Percentiles rank a stretch among this genome's conserved stretches.
Conservation (phyloP, 2,113 vertebrate species). For the human (Homo sapiens) region GRCh38 chr2:150021501-150022000, state of each 20-base stretch:
- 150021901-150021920: not conserved
- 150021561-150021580: not conserved
- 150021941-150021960: constrained; percentile 40
- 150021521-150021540: not conserved
- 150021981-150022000: constrained; percentile 23
- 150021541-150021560: not conserved
- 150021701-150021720: not conserved
- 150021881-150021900: not conserved
- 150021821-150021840: not conserved
- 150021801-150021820: not conserved
- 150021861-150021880: not conserved
- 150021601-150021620: not conserved
- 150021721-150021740: not conserved
- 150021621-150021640: not conserved
- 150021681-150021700: not conserved
- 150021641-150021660: not conserved
- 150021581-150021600: not conserved
- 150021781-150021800: not conserved
- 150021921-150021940: constrained; percentile 1
- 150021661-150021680: not conserved
- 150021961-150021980: not conserved
- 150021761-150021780: not conserved
- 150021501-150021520: not conserved
- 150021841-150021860: constrained; percentile 4
- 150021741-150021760: not conserved